A percentile compares a stretch with the other conserved stretches of the same genome.
Evolutionary conservation across 1,140 invertebrate genomes (phyloP).

Genomic region (Ceratina japonica): DNA sequence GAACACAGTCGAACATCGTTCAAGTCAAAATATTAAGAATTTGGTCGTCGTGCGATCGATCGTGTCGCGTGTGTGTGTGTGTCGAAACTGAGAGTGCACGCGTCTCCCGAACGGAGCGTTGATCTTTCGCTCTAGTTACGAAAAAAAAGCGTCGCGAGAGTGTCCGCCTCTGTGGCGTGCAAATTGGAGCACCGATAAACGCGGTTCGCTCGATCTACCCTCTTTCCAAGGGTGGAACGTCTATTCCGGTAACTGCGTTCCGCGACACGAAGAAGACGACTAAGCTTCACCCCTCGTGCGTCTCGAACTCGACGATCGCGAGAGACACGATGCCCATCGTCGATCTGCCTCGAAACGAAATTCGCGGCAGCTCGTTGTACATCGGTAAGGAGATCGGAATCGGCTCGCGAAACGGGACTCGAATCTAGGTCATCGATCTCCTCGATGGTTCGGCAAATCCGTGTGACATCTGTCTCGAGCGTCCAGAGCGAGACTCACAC

Average conservation of each 20-base stretch:
- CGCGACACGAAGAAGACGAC: background rate
- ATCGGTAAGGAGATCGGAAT: too few relatives aligned
- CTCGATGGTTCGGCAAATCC: too few relatives aligned
- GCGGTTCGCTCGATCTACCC: slow-evolving; percentile 27
- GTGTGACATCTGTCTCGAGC: too few relatives aligned
- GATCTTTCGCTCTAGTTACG: slow-evolving; percentile 34
- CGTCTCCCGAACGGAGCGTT: background rate
- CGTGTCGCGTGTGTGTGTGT: background rate
- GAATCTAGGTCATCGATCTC: slow-evolving; percentile 14
- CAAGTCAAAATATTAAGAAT: background rate
- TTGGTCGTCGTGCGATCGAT: slow-evolving; percentile 12
- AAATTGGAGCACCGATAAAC: slow-evolving; percentile 43
- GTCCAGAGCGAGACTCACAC: background rate
- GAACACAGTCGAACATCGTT: background rate
- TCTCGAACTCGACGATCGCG: background rate
- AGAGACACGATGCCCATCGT: too few relatives aligned
- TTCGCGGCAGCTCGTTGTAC: too few relatives aligned
- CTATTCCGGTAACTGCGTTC: slow-evolving; percentile 29
- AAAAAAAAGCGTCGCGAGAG: slow-evolving; percentile 17
- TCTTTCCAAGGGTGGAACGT: slow-evolving; percentile 26
- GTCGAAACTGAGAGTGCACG: background rate
- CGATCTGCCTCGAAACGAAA: too few relatives aligned
- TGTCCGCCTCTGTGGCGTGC: slow-evolving; percentile 6
- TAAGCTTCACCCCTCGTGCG: slow-evolving; percentile 11
- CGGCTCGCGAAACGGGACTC: too few relatives aligned